Conservation (phyloP, 2,888 invertebrate genomes). For the Mythimna albipuncta region DNA sequence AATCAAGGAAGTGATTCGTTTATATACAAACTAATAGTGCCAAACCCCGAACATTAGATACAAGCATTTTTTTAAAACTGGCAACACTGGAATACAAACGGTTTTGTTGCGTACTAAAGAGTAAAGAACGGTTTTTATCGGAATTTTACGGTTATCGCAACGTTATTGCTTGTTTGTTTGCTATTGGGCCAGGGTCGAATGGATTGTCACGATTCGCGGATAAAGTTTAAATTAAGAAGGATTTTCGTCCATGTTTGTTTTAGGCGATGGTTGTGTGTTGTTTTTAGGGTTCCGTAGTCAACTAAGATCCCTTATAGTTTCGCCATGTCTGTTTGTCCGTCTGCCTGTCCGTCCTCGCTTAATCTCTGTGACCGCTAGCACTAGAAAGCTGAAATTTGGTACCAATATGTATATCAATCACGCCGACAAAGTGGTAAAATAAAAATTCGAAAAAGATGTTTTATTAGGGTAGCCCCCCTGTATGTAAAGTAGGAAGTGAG, state of each 20-base stretch:
- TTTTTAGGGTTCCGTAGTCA: too few relatives aligned
- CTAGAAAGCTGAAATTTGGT: too few relatives aligned
- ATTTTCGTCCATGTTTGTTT: conserved; percentile 33
- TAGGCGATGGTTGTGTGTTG: conserved; percentile 5
- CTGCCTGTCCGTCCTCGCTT: too few relatives aligned
- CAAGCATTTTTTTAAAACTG: conserved; percentile 39
- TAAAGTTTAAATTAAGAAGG: conserved; percentile 49
- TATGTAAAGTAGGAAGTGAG: too few relatives aligned
- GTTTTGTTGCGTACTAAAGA: conserved; percentile 57
- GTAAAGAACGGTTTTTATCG: conserved; percentile 63
- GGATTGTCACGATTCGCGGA: conserved; percentile 51
- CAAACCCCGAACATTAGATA: conserved; percentile 20
- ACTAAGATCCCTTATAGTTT: too few relatives aligned
- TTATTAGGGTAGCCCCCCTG: too few relatives aligned
- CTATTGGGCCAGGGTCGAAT: conserved; percentile 36
- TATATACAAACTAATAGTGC: neutral
- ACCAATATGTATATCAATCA: too few relatives aligned
- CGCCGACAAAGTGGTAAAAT: too few relatives aligned
- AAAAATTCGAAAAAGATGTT: too few relatives aligned
- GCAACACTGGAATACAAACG: conserved; percentile 54
- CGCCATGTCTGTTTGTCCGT: too few relatives aligned
- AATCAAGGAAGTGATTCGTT: conserved; percentile 9
- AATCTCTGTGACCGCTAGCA: too few relatives aligned
- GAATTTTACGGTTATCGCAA: conserved; percentile 61
- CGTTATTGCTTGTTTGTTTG: conserved; percentile 56